Conservation (phyloP, 2,888 invertebrate genomes). For the Cephus nigrinus region DNA sequence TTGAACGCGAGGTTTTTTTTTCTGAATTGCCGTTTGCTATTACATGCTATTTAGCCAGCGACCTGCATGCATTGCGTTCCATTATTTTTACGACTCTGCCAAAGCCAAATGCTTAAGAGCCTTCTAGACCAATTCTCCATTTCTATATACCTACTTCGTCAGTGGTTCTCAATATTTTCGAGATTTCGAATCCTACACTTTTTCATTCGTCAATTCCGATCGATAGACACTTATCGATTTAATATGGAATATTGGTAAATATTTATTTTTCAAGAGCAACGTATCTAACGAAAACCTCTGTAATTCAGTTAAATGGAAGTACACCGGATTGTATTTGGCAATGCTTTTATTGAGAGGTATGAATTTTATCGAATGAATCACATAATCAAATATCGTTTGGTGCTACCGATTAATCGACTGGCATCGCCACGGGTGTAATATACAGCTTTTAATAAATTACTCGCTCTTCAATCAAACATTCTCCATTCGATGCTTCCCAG, state of each 20-base stretch:
- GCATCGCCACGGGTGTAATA: background rate
- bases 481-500: background rate
- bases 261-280: background rate
- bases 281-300: background rate
- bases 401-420: background rate
- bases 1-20: slow-evolving; percentile 14
- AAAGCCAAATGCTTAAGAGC: slow-evolving; percentile 53
- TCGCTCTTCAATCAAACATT: background rate
- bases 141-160: slow-evolving; percentile 32
- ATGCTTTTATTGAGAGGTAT: background rate
- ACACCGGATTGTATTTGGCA: background rate
- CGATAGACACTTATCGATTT: background rate
- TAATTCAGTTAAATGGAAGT: background rate
- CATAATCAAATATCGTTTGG: background rate
- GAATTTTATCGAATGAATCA: background rate
- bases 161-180: slow-evolving; percentile 34
- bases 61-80: slow-evolving; percentile 51
- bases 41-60: slow-evolving; percentile 60
- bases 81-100: slow-evolving; percentile 61
- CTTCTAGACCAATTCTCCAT: slow-evolving; percentile 42
- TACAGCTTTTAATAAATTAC: background rate
- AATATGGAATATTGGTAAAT: background rate
- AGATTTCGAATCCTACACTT: background rate
- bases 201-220: background rate
- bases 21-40: slow-evolving; percentile 45